Percentiles rank a stretch among this genome's conserved stretches.
Evolutionary conservation across 2,797 vertebrate genomes (phyloP).

Genomic region (Pseudochirops cupreus): DNA sequence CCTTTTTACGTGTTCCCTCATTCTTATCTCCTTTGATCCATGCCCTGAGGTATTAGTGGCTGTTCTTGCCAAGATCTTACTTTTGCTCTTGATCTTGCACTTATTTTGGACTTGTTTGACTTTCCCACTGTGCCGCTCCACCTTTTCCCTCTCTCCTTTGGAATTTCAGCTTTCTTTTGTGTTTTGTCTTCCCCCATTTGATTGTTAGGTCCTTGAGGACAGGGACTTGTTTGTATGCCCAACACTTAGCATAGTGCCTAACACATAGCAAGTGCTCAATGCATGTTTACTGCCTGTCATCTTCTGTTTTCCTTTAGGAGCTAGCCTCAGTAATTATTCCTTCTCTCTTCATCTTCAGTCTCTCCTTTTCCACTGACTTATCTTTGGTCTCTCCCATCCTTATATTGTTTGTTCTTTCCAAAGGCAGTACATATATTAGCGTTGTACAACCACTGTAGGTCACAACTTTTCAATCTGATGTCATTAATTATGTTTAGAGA

Average conservation of each 20-base stretch:
- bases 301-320: neutral
- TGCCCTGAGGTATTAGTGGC: neutral
- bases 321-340: neutral
- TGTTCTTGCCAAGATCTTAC: neutral
- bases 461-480: neutral
- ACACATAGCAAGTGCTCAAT: too few species aligned
- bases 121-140: neutral
- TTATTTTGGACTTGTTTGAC: neutral
- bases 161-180: neutral
- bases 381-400: neutral
- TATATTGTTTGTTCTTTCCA: neutral
- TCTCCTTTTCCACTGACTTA: neutral
- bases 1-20: neutral
- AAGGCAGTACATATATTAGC: neutral
- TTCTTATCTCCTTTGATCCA: neutral
- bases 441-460: accelerated
- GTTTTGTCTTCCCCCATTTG: neutral
- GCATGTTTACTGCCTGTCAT: neutral
- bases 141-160: neutral
- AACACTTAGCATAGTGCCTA: neutral
- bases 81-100: neutral
- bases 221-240: neutral
- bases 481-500: neutral
- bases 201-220: neutral
- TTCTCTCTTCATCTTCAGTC: neutral